Evolutionary conservation across 2,113 vertebrate genomes (phyloP).

Genomic region (Seriola dumerili): DNA sequence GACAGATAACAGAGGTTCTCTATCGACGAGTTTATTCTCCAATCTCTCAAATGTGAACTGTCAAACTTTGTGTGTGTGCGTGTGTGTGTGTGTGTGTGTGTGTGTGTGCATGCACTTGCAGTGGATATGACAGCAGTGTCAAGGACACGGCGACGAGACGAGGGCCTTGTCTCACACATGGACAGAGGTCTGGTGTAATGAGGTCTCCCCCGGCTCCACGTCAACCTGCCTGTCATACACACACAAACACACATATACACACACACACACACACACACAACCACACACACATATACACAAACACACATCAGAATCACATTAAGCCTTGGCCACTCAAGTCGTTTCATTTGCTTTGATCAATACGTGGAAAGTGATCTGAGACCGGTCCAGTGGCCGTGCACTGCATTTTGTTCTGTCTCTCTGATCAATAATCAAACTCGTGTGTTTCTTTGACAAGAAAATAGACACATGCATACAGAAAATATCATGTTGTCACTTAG

Average conservation of each 20-base stretch:
- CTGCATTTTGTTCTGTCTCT: conserved; percentile 34
- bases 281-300: conserved; percentile 18
- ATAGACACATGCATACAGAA: conserved; percentile 21
- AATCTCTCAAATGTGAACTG: conserved; percentile 31
- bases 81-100: conserved; percentile 21
- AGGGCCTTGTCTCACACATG: conserved; percentile 22
- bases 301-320: conserved; percentile 53
- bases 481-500: conserved; percentile 38
- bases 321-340: conserved; percentile 39
- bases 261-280: conserved; percentile 34
- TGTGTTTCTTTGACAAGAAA: conserved; percentile 45
- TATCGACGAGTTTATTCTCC: conserved; percentile 45
- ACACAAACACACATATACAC: conserved; percentile 11
- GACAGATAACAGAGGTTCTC: conserved; percentile 11
- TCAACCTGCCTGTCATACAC: conserved; percentile 59
- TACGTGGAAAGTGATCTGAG: conserved; percentile 47
- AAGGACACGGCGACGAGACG: conserved; percentile 32
- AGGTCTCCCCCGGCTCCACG: conserved; percentile 48
- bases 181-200: conserved; percentile 52
- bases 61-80: conserved; percentile 9
- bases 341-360: conserved; percentile 64
- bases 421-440: conserved; percentile 43
- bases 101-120: neutral
- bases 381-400: conserved; percentile 18
- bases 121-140: conserved; percentile 44